These are phyloP conservation scores for Notothenia rossii DNA, from an alignment of 2,113 vertebrate species.

Conservation along the genomic window DNA sequence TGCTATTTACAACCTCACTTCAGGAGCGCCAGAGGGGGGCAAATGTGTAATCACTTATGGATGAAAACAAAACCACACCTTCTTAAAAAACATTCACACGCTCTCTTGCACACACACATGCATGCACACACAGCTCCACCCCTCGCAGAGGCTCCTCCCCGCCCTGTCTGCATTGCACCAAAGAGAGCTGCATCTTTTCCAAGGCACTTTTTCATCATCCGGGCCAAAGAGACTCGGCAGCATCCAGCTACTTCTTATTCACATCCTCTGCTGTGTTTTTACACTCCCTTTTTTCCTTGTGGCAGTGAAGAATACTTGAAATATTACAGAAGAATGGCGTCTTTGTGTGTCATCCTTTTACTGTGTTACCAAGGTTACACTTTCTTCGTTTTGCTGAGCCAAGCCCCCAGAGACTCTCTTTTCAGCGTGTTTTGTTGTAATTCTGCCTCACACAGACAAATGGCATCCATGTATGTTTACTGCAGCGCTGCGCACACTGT, in stretches of 20 bases:
- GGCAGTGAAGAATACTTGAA: neutral
- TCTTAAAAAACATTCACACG: conserved; percentile 21
- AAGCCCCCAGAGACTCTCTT: neutral
- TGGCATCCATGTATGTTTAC: conserved; percentile 31
- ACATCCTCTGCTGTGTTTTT: conserved; percentile 7
- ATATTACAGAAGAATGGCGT: neutral
- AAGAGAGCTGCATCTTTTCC: conserved; percentile 74
- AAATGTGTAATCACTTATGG: conserved; percentile 38
- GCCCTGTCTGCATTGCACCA: conserved; percentile 81
- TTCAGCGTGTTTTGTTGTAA: neutral
- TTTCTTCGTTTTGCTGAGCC: conserved; percentile 16
- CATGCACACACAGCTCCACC: conserved; percentile 53
- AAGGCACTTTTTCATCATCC: conserved; percentile 43
- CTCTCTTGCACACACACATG: conserved; percentile 5
- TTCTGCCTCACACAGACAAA: neutral
- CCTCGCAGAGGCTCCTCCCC: conserved; percentile 62
- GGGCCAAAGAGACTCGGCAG: conserved; percentile 47
- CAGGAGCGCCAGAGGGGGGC: neutral
- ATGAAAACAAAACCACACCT: conserved; percentile 53
- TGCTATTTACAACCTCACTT: conserved; percentile 50
- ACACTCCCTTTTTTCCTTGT: neutral
- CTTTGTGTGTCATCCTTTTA: neutral
- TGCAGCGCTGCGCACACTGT: conserved; percentile 32
- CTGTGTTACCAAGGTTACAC: conserved; percentile 33
- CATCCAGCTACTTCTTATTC: conserved; percentile 51